A percentile compares a stretch with the other conserved stretches of the same genome.
Conservation (phyloP, 2,113 vertebrate genomes). For the Clinocottus analis region DNA sequence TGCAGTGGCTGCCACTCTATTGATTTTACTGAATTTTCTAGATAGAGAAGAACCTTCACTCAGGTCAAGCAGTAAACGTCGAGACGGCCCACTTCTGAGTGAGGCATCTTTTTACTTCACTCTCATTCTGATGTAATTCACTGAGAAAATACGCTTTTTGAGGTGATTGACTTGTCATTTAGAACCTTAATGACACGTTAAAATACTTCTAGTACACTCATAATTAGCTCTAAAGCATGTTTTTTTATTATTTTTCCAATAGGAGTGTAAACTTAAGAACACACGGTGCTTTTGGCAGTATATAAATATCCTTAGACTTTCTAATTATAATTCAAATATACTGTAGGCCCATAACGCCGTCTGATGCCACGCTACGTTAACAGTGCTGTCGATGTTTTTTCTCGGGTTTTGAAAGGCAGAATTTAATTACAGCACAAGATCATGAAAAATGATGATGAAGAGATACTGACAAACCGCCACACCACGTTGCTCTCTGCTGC, state of each 20-base stretch:
- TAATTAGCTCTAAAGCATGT: not conserved
- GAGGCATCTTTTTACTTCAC: not conserved
- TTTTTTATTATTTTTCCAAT: not conserved
- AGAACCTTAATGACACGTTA: not conserved
- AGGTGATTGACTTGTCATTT: not conserved
- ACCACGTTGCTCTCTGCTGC: constrained; percentile 7
- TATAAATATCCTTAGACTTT: not conserved
- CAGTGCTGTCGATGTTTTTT: not conserved
- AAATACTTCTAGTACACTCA: not conserved
- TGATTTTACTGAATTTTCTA: not conserved
- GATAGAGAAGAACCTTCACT: not conserved
- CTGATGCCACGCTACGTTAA: not conserved
- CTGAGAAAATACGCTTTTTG: no score
- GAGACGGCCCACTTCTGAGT: not conserved
- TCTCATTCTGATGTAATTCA: not conserved
- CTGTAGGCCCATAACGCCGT: not conserved
- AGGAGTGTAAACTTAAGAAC: not conserved
- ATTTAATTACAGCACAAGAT: constrained; percentile 29
- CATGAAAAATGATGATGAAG: constrained; percentile 36
- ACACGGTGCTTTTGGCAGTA: not conserved
- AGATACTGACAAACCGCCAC: not conserved
- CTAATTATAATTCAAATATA: not conserved
- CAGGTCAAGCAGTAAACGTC: not conserved
- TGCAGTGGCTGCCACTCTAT: not conserved
- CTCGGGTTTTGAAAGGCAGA: not conserved